Evolutionary conservation across 2,113 vertebrate genomes (phyloP), one percentile per base, ranked within the genome.

Genomic region (Rhineura floridana): DNA sequence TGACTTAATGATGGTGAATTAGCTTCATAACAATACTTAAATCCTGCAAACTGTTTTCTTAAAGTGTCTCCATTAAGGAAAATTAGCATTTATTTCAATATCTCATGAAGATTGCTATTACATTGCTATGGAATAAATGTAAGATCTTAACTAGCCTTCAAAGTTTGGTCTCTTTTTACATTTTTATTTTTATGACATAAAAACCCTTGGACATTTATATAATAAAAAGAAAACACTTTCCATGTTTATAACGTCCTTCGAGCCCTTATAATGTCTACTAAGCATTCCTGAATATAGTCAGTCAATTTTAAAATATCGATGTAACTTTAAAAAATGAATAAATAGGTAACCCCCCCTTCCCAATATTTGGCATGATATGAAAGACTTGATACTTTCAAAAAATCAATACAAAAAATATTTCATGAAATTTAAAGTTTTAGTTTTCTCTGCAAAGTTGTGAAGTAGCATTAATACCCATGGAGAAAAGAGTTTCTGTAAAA

Each of bases 401-500:
- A 75, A 75, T 65, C 69, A 85, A 36, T 77, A 23, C 5, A 79
- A 4, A 5, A 55, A 21, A 84, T 0, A 17, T 30, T 33, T 76
- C 6, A 59, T 88, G 87, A 83, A 0, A 63, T 85, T 83, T 25
- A 81, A 44, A 30, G 39, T 62, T 88, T 83, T 63, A 81, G 46
- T 88, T 59, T 83, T 77, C 12, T 76, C 1, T 5, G 77, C 67
- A 2, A 39, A 6, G 25, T 84, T 92, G 84, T 82, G 48, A 84
- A 88, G 65, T 0, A 50, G 0, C 2, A 25, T 52, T 85, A 70
- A 63, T 67, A 42, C 1, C 4, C 65, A 72, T 23, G 7, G 39
- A 84, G 90, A 91, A 80, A 28, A 1, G 33, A 39, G 11, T 12
- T 59, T 92, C 62, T 87, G 39, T 77, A 83, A 91, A 46, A 90